Percentiles rank a stretch among this genome's conserved stretches.
Evolutionary conservation across 2,888 invertebrate species (phyloP).

Genomic region (Amaurobius ferox): DNA sequence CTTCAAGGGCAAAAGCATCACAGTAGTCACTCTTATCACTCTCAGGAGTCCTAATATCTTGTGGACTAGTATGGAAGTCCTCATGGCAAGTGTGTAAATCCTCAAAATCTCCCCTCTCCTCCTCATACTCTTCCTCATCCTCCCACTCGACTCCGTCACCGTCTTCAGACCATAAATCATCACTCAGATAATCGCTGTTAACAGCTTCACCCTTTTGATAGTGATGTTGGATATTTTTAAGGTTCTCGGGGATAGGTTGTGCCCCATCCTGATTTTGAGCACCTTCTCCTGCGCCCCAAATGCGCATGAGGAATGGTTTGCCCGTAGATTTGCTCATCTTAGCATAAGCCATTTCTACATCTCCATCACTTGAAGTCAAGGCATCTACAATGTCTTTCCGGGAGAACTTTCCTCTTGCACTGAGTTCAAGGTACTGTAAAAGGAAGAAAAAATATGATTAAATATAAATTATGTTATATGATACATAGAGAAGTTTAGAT

Average conservation of each 20-base stretch:
- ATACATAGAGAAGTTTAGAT: too few species aligned
- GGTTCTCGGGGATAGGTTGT: background rate
- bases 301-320: conserved; percentile 87
- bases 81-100: conserved; percentile 40
- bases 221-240: background rate
- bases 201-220: background rate
- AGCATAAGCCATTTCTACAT: conserved; percentile 84
- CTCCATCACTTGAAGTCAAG: conserved; percentile 84
- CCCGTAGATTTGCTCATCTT: conserved; percentile 86
- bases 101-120: conserved; percentile 29
- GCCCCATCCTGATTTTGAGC: conserved; percentile 60
- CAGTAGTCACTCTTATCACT: conserved; percentile 60
- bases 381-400: conserved; percentile 86
- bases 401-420: conserved; percentile 83
- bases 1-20: conserved; percentile 34
- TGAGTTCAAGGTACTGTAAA: conserved; percentile 82
- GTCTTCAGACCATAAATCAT: conserved; percentile 48
- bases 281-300: conserved; percentile 83
- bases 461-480: too few species aligned
- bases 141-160: conserved; percentile 55
- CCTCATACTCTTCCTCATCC: conserved; percentile 68
- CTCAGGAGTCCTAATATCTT: conserved; percentile 38
- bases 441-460: conserved; percentile 58
- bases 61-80: background rate
- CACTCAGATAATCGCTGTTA: conserved; percentile 24